Conservation (phyloP, 2,888 invertebrate genomes). For the Dolichomitus sp. region DNA sequence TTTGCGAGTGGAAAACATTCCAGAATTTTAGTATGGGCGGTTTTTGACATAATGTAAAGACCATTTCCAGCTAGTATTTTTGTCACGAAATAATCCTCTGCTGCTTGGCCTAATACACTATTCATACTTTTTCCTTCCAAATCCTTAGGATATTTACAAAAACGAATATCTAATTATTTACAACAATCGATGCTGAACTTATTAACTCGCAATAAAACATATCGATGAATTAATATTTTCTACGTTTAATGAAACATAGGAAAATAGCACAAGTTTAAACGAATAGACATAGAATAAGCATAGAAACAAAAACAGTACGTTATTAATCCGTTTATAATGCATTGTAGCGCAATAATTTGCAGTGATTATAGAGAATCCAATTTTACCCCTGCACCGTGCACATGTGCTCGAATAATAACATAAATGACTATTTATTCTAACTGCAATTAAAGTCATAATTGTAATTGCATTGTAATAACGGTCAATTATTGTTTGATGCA, state of each 20-base stretch:
- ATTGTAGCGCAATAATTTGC: constrained; percentile 1
- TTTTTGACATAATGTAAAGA: too few species aligned
- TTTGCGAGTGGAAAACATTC: too few species aligned
- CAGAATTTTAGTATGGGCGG: too few species aligned
- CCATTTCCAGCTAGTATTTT: too few species aligned
- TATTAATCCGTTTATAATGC: constrained; percentile 9
- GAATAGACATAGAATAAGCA: neutral
- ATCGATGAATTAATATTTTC: neutral
- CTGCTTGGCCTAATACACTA: neutral
- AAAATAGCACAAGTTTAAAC: neutral
- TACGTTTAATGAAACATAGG: neutral
- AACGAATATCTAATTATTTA: too few species aligned
- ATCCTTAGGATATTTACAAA: too few species aligned
- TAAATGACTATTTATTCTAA: neutral
- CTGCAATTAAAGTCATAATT: neutral
- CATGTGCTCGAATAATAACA: constrained; percentile 23
- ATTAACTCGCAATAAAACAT: neutral
- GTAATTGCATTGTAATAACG: constrained; percentile 33
- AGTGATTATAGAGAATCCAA: neutral
- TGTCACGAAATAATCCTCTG: neutral
- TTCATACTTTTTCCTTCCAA: too few species aligned
- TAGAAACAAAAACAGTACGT: neutral
- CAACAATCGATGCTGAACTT: neutral
- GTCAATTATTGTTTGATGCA: constrained; percentile 74
- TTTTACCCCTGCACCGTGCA: constrained; percentile 36